Evolutionary conservation across 64 coral and sea anemone species (phyloP).

Genomic region (Dendronephthya gigantea): DNA sequence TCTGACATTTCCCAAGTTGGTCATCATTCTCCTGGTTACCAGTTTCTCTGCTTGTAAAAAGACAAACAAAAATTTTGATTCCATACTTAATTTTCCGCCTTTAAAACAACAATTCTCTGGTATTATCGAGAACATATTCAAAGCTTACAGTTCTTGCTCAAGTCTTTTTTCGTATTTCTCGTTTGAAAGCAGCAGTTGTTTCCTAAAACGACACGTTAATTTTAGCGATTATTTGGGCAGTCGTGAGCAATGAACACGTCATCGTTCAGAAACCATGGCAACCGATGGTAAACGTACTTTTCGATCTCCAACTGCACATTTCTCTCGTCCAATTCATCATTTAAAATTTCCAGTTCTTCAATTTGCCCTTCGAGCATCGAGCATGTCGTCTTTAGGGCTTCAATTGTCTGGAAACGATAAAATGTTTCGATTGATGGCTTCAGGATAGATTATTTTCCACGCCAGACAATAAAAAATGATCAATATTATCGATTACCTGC

Average conservation of each 20-base stretch:
- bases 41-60: not conserved
- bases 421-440: not conserved
- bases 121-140: not conserved
- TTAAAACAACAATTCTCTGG: not conserved
- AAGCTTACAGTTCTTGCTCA: not conserved
- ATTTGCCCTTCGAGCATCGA: constrained; percentile 92
- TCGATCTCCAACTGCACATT: constrained; percentile 57
- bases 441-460: not conserved
- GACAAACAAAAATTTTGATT: not conserved
- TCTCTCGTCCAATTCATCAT: constrained; percentile 84
- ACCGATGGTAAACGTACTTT: constrained; percentile 17
- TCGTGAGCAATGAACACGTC: no score
- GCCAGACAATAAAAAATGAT: not conserved
- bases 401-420: constrained; percentile 48
- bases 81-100: not conserved
- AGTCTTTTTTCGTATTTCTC: not conserved
- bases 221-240: no score
- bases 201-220: no score
- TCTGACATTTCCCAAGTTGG: not conserved
- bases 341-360: constrained; percentile 87
- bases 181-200: not conserved
- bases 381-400: constrained; percentile 88
- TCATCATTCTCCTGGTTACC: not conserved
- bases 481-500: not conserved
- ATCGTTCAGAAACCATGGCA: not conserved